Conservation (phyloP, 2,888 invertebrate species). For the Cheilosia urbana region DNA sequence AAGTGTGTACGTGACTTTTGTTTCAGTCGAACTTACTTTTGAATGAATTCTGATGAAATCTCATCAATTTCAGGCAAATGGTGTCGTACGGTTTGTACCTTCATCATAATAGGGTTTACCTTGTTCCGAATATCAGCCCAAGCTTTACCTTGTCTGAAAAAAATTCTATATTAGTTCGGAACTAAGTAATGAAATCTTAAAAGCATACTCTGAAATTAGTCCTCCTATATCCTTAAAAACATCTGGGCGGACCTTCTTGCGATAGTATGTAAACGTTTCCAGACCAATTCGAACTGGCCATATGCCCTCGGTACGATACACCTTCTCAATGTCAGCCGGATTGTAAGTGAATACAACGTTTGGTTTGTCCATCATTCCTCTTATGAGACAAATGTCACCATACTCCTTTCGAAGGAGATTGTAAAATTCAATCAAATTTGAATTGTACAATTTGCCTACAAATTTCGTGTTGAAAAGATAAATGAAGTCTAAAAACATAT, state of each 20-base stretch:
- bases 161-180: neutral
- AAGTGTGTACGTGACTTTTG: neutral
- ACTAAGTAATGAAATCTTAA: neutral
- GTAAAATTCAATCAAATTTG: slow-evolving; percentile 79
- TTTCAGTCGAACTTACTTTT: slow-evolving; percentile 75
- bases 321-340: slow-evolving; percentile 84
- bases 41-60: slow-evolving; percentile 80
- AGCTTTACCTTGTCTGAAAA: slow-evolving; percentile 86
- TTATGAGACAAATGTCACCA: slow-evolving; percentile 84
- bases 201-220: slow-evolving; percentile 78
- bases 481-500: neutral
- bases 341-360: slow-evolving; percentile 84
- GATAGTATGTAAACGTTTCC: slow-evolving; percentile 83
- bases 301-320: slow-evolving; percentile 84
- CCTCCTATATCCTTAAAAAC: slow-evolving; percentile 81
- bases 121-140: slow-evolving; percentile 89
- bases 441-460: slow-evolving; percentile 78
- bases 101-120: slow-evolving; percentile 82
- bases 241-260: slow-evolving; percentile 81
- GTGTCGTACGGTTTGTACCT: slow-evolving; percentile 79
- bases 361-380: slow-evolving; percentile 81
- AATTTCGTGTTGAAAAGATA: neutral
- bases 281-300: slow-evolving; percentile 84
- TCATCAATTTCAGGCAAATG: slow-evolving; percentile 79
- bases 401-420: slow-evolving; percentile 78